These are phyloP conservation scores for Antheraea assamensis DNA, from an alignment of 2,888 invertebrate genomes.

Conservation along the genomic window DNA sequence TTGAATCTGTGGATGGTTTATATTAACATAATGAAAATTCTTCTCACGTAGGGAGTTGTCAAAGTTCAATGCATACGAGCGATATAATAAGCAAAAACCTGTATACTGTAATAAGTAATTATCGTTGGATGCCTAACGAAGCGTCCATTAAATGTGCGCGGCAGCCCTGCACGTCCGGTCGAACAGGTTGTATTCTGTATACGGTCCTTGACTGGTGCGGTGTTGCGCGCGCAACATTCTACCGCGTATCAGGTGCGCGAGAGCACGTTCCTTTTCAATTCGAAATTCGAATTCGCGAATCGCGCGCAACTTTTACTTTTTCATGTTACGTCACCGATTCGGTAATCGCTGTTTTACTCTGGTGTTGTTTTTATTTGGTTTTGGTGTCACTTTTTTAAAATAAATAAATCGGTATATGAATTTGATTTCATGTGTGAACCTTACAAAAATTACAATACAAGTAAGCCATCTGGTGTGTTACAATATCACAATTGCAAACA, in stretches of 20 bases:
- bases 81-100: neutral
- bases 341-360: conserved; percentile 17
- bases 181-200: conserved; percentile 55
- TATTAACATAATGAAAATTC: neutral
- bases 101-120: neutral
- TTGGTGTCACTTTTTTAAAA: neutral
- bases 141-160: conserved; percentile 50
- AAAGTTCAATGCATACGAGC: neutral
- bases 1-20: no score
- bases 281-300: conserved; percentile 32
- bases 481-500: neutral
- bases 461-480: neutral
- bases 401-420: neutral
- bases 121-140: conserved; percentile 23
- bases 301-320: conserved; percentile 58
- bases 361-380: conserved; percentile 17
- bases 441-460: neutral
- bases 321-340: conserved; percentile 41
- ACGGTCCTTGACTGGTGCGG: conserved; percentile 69
- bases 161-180: conserved; percentile 70
- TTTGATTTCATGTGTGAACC: neutral
- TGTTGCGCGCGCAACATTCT: conserved; percentile 51
- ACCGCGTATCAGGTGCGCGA: conserved; percentile 61
- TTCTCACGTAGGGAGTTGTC: neutral
- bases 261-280: conserved; percentile 52